A percentile compares a stretch with the other conserved stretches of the same genome.
phyloP scores from a whole-genome alignment of 92 coral and sea anemone species.

The Phenganax marumi region DNA sequence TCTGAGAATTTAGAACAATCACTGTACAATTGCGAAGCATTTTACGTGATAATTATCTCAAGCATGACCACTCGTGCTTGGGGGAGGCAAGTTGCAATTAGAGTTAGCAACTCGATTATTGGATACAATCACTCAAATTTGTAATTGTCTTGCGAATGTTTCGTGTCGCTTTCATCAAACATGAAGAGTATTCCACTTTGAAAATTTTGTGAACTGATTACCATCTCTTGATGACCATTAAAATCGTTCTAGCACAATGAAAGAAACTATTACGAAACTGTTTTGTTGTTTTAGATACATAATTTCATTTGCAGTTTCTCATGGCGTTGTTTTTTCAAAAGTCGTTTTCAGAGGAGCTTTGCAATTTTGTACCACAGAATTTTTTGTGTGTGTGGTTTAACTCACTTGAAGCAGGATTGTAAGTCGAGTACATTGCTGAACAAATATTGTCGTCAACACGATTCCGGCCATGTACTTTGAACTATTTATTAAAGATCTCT shows the following conservation, averaged over 20 bases:
- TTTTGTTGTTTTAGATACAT: neutral
- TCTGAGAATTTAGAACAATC: constrained; percentile 6
- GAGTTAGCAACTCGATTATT: constrained; percentile 87
- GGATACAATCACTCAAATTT: constrained; percentile 96
- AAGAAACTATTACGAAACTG: constrained; percentile 18
- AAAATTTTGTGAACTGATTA: constrained; percentile 33
- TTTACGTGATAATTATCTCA: neutral
- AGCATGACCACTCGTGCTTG: neutral
- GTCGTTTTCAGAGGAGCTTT: neutral
- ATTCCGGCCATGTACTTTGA: neutral
- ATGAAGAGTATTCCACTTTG: constrained; percentile 35
- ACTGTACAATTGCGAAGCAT: neutral
- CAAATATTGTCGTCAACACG: constrained; percentile 14
- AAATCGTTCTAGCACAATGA: constrained; percentile 20
- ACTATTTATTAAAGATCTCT: neutral
- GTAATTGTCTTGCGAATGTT: constrained; percentile 60
- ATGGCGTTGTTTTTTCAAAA: neutral
- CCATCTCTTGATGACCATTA: constrained; percentile 17
- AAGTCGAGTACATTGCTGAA: constrained; percentile 8
- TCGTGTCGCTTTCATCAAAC: constrained; percentile 21
- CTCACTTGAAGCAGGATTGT: neutral
- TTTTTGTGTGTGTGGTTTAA: neutral
- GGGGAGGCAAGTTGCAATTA: constrained; percentile 14
- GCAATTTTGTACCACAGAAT: neutral
- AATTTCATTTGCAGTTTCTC: neutral